Conservation (phyloP, 2,888 invertebrate genomes). For the Ophion obscuratus region DNA sequence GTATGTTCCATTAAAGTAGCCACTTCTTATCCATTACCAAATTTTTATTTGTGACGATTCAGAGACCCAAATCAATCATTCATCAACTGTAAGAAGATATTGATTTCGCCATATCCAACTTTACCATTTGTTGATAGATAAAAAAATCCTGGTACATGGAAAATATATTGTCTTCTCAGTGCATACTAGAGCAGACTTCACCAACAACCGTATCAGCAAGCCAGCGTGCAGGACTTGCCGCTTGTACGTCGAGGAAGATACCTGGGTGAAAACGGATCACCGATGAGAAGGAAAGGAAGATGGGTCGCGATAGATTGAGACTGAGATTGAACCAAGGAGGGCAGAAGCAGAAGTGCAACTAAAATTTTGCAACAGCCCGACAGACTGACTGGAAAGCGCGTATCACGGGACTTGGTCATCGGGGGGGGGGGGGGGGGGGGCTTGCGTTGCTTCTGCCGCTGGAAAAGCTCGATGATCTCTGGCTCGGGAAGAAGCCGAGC, state of each 20-base stretch:
- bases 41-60: too few species aligned
- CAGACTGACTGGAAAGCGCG: conserved; percentile 19
- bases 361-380: conserved; percentile 24
- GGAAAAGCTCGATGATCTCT: conserved; percentile 50
- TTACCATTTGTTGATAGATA: too few species aligned
- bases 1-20: too few species aligned
- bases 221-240: conserved; percentile 20
- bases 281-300: not conserved
- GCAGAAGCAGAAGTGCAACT: conserved; percentile 47
- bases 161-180: too few species aligned
- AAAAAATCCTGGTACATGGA: too few species aligned
- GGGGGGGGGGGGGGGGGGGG: conserved; percentile 55
- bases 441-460: conserved; percentile 36
- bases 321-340: conserved; percentile 2
- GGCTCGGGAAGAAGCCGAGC: conserved; percentile 25
- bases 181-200: conserved; percentile 7
- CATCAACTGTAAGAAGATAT: too few species aligned
- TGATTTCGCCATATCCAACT: too few species aligned
- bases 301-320: not conserved
- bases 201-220: conserved; percentile 58
- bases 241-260: not conserved
- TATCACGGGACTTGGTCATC: conserved; percentile 59
- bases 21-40: too few species aligned
- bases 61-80: too few species aligned
- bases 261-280: not conserved